These are phyloP conservation scores for Drosophila virilis DNA, from an alignment of 1,140 invertebrate genomes.

Conservation along the genomic window DNA sequence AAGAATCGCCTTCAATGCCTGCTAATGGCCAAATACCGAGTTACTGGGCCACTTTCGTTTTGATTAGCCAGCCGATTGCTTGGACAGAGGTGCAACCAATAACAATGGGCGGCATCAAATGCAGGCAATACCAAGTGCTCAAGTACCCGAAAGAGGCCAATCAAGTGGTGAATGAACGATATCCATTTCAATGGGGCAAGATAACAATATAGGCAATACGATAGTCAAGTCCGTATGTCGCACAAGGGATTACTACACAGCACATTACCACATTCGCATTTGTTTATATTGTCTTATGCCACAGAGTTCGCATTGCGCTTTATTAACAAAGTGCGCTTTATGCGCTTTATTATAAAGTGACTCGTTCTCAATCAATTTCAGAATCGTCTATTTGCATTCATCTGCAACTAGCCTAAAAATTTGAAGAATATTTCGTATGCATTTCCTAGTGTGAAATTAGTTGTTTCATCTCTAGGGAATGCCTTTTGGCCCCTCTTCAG, in stretches of 20 bases:
- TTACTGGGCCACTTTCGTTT: constrained; percentile 9
- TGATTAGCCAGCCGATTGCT: constrained; percentile 8
- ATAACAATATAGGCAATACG: constrained; percentile 9
- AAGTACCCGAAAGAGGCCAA: constrained; percentile 15
- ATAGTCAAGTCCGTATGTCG: constrained; percentile 4
- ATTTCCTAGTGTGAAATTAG: constrained; percentile 1
- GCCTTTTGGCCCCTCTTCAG: background rate
- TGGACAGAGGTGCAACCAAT: constrained; percentile 2
- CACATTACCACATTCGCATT: background rate
- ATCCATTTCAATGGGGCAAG: constrained; percentile 15
- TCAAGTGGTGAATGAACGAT: constrained; percentile 33
- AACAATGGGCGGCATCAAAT: constrained; percentile 21
- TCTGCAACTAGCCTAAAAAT: background rate
- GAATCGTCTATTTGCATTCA: too few relatives aligned
- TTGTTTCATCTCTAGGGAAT: constrained; percentile 4
- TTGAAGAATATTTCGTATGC: background rate
- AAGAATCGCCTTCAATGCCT: constrained; percentile 23
- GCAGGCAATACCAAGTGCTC: constrained; percentile 13
- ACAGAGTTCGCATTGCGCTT: background rate
- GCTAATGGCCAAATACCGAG: constrained; percentile 16
- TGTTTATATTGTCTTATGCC: background rate
- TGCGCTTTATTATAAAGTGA: too few relatives aligned
- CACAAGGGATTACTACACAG: background rate
- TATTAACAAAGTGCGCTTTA: too few relatives aligned
- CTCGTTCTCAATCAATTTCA: too few relatives aligned